Evolutionary conservation across 2,113 vertebrate genomes (phyloP), one percentile per base, ranked within the genome.

Genomic region (Seriola dumerili): DNA sequence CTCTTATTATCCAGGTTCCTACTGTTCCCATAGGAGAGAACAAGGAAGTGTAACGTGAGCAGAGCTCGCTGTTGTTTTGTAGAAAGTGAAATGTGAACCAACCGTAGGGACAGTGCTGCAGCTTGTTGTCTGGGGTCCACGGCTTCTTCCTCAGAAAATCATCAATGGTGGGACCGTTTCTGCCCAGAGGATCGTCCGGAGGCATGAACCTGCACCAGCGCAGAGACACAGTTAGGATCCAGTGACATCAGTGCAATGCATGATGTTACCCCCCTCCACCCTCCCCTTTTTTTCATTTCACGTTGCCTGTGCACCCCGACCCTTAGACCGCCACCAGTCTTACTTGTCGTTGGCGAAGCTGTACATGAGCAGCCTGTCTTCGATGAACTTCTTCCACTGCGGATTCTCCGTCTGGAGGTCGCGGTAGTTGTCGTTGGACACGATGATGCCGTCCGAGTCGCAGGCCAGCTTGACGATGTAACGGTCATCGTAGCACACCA

Each of bases 341-440:
- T 88, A 97, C 97, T 96, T 97, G 92, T 98, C 95, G 0, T 96
- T 98, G 79, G 96, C 97, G 1, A 98, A 98, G 4, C 96, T 97
- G 93, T 97, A 98, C 97, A 98, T 98, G 70, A 98, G 96, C 8
- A 98, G 94, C 34, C 97, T 88, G 46, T 97, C 96, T 89, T 98
- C 97, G 0, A 98, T 97, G 73, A 98, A 98, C 95, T 95, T 96
- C 88, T 97, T 98, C 97, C 97, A 98, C 80, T 97, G 95, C 0
- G 96, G 96, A 44, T 96, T 98, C 91, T 98, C 97, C 0, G 85
- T 96, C 84, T 98, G 97, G 59, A 98, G 95, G 83, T 98, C 97
- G 0, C 97, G 94, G 93, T 98, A 98, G 91, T 97, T 97, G 91
- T 98, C 97, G 0, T 98, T 98, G 93, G 97, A 98, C 72, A 98